A percentile compares a stretch with the other conserved stretches of the same genome.
Conservation (phyloP, 2,888 invertebrate genomes). For the Eulithis prunata region DNA sequence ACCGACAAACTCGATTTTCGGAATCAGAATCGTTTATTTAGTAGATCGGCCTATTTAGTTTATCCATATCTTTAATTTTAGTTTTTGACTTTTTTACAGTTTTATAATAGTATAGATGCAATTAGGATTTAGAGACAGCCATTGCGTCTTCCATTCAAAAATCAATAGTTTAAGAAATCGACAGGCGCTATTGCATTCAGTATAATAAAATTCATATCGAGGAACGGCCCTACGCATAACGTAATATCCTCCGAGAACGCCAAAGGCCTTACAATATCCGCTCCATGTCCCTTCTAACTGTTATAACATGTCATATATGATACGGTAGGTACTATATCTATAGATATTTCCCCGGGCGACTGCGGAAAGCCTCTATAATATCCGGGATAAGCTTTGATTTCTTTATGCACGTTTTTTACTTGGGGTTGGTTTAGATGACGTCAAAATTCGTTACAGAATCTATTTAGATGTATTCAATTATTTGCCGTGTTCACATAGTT, state of each 20-base stretch:
- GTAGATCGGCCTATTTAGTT: no score
- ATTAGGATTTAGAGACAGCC: no score
- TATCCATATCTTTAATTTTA: no score
- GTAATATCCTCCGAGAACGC: conserved; percentile 60
- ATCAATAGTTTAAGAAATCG: background rate
- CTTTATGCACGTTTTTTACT: conserved; percentile 30
- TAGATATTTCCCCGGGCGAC: conserved; percentile 57
- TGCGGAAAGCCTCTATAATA: conserved; percentile 71
- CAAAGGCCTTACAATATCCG: conserved; percentile 65
- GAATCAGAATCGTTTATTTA: no score
- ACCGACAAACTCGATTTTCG: no score
- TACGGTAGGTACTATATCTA: conserved; percentile 23
- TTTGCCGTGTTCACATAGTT: no score
- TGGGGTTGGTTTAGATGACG: background rate
- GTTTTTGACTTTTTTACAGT: no score
- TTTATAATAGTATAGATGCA: no score
- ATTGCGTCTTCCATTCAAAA: no score
- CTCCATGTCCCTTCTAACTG: conserved; percentile 48
- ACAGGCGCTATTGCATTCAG: background rate
- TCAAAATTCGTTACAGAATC: no score
- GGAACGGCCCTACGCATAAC: conserved; percentile 33
- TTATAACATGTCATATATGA: conserved; percentile 39
- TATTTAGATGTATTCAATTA: no score
- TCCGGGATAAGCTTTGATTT: conserved; percentile 59
- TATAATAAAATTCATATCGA: background rate